Evolutionary conservation across 2,888 invertebrate species (phyloP).

Genomic region (Patella depressa): DNA sequence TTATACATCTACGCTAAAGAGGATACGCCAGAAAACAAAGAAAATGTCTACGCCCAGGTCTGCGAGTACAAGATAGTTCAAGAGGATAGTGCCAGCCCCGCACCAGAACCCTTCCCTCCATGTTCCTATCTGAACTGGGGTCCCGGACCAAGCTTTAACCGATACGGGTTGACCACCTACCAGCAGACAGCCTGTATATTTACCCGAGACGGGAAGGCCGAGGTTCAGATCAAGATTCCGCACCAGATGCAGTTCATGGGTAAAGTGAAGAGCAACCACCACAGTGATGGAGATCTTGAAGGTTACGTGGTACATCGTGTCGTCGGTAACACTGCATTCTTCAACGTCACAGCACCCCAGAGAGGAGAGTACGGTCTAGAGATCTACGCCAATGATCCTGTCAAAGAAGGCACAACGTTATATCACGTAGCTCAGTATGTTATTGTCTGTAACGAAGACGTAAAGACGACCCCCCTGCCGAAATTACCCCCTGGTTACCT

Average conservation of each 20-base stretch:
- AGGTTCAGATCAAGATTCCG: slow-evolving; percentile 65
- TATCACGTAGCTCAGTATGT: slow-evolving; percentile 70
- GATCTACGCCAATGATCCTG: slow-evolving; percentile 70
- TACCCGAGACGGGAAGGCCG: slow-evolving; percentile 67
- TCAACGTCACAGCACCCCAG: slow-evolving; percentile 67
- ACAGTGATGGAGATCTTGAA: slow-evolving; percentile 64
- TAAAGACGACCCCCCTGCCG: slow-evolving; percentile 64
- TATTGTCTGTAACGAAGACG: slow-evolving; percentile 66
- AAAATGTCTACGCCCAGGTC: slow-evolving; percentile 70
- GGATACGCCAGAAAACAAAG: slow-evolving; percentile 66
- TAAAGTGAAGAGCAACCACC: slow-evolving; percentile 66
- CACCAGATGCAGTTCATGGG: slow-evolving; percentile 70
- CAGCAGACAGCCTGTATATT: slow-evolving; percentile 67
- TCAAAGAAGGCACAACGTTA: slow-evolving; percentile 67
- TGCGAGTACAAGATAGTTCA: slow-evolving; percentile 70
- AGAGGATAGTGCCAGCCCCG: slow-evolving; percentile 48
- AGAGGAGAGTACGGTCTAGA: slow-evolving; percentile 70
- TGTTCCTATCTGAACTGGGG: slow-evolving; percentile 71
- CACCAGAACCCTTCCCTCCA: slow-evolving; percentile 69
- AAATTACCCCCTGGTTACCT: slow-evolving; percentile 69
- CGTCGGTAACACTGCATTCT: slow-evolving; percentile 68
- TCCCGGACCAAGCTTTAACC: slow-evolving; percentile 65
- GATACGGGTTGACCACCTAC: slow-evolving; percentile 65
- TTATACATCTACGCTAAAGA: slow-evolving; percentile 71
- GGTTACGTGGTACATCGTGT: slow-evolving; percentile 68